A percentile compares a stretch with the other conserved stretches of the same genome.
Evolutionary conservation across 1,140 invertebrate species (phyloP).

Genomic region (Halesus radiatus): DNA sequence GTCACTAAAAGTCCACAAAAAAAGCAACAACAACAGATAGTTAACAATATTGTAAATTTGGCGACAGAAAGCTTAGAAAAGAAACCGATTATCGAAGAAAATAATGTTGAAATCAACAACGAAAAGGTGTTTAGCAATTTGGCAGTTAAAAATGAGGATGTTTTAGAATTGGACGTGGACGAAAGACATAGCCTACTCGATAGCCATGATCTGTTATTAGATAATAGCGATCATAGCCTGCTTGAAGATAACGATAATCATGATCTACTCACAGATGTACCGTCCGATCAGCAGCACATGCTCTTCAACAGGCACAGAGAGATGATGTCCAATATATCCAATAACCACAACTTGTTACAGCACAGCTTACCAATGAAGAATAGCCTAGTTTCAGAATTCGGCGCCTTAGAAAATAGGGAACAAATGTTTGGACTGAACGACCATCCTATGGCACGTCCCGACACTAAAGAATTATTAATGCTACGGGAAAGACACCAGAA

Average conservation of each 20-base stretch:
- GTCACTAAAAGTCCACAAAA: slow-evolving; percentile 63
- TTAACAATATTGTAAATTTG: slow-evolving; percentile 59
- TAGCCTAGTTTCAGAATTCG: slow-evolving; percentile 38
- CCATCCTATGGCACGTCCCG: slow-evolving; percentile 1
- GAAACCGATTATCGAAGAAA: slow-evolving; percentile 22
- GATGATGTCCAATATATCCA: slow-evolving; percentile 59
- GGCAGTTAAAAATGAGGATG: slow-evolving; percentile 47
- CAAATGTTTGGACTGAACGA: slow-evolving; percentile 38
- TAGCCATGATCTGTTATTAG: slow-evolving; percentile 66
- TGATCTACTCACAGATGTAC: slow-evolving; percentile 63
- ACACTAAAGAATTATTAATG: slow-evolving; percentile 26
- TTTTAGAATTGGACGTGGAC: slow-evolving; percentile 55
- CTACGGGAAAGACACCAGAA: slow-evolving; percentile 54
- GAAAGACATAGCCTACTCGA: slow-evolving; percentile 68
- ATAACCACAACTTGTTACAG: slow-evolving; percentile 59
- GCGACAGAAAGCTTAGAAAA: slow-evolving; percentile 39
- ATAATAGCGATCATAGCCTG: slow-evolving; percentile 67
- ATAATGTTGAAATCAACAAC: slow-evolving; percentile 55
- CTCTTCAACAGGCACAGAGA: slow-evolving; percentile 61
- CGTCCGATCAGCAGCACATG: slow-evolving; percentile 62
- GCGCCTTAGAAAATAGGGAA: slow-evolving; percentile 50
- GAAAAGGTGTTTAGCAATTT: slow-evolving; percentile 59
- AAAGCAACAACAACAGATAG: slow-evolving; percentile 62
- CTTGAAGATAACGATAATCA: slow-evolving; percentile 65
- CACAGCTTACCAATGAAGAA: slow-evolving; percentile 52